Evolutionary conservation across 1,140 invertebrate genomes (phyloP).

Genomic region (Anoplolepis gracilipes): DNA sequence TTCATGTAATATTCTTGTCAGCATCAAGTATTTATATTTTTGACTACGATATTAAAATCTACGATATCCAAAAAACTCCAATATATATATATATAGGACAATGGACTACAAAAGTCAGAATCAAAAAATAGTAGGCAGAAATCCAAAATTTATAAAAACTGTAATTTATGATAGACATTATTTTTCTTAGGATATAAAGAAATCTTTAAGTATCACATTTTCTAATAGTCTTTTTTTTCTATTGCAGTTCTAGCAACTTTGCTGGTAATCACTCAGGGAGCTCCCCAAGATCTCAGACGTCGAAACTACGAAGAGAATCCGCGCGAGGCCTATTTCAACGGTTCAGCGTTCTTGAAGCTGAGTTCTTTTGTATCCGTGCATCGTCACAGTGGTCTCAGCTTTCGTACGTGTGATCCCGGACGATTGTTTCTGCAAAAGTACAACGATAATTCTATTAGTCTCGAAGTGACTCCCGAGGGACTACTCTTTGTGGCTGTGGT

Average conservation of each 20-base stretch:
- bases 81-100: background rate
- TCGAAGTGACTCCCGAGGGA: constrained; percentile 89
- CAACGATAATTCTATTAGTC: constrained; percentile 89
- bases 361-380: constrained; percentile 90
- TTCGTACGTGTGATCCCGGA: constrained; percentile 92
- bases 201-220: background rate
- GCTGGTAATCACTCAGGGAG: constrained; percentile 70
- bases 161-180: background rate
- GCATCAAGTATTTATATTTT: background rate
- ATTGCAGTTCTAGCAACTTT: constrained; percentile 78
- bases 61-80: background rate
- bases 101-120: background rate
- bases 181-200: background rate
- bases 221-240: constrained; percentile 25
- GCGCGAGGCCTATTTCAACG: constrained; percentile 93
- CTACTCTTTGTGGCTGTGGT: constrained; percentile 88
- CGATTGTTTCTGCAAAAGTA: constrained; percentile 91
- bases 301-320: constrained; percentile 81
- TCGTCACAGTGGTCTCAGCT: constrained; percentile 92
- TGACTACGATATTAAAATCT: no score
- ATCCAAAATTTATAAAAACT: background rate
- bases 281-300: constrained; percentile 70
- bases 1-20: constrained; percentile 10
- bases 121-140: no score
- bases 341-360: constrained; percentile 90